Base-by-base conservation (phyloP, 2,797 vertebrate species). In the Aphelocoma californica region DNA sequence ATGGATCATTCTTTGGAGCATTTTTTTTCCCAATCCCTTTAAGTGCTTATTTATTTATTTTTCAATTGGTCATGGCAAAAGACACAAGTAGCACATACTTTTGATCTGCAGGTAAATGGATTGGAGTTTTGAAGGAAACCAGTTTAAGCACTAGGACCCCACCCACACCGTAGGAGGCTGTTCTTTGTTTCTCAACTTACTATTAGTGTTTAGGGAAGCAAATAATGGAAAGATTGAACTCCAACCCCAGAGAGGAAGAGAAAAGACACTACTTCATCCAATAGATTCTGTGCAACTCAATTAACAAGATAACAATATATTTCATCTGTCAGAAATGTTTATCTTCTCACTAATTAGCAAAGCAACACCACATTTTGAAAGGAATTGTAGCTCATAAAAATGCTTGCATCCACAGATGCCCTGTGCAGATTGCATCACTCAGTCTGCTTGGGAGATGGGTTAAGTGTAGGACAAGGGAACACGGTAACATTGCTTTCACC, bases 261-360 rank as follows among this genome's bases (percentile, higher is more conserved):
- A 40, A 45, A 87, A 56, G 66, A 32, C 42, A 38, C 31, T 38
- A 9, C 31, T 74, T 77, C 4, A 9, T 66, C 28, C 54, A 66
- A 12, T 42, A 58, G 45, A 29, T 57, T 88, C 31, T 61, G 10
- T 71, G 53, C 57, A 62, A 50, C 42, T 92, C 60, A 53, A 48
- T 90, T 93, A 90, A 73, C 29, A 81, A 47, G 65, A 28, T 53
- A 67, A 92, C 66, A 79, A 72, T 57, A 54, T 20, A 73, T 74
- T 94, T 95, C 29, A 73, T 47, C 54, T 82, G 74, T 86, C 56
- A 90, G 40, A 70, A 94, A 60, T 88, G 20, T 67, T 92, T 61
- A 56, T 77, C 66, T 38, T 91, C 47, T 71, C 82, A 40, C 48
- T 90, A 83, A 95, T 85, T 80, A 67, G 36, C 51, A 88, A 79